A percentile compares a stretch with the other conserved stretches of the same genome.
Evolutionary conservation across 2,113 vertebrate species (phyloP).

Genomic region (Brachyhypopomus gauderio): DNA sequence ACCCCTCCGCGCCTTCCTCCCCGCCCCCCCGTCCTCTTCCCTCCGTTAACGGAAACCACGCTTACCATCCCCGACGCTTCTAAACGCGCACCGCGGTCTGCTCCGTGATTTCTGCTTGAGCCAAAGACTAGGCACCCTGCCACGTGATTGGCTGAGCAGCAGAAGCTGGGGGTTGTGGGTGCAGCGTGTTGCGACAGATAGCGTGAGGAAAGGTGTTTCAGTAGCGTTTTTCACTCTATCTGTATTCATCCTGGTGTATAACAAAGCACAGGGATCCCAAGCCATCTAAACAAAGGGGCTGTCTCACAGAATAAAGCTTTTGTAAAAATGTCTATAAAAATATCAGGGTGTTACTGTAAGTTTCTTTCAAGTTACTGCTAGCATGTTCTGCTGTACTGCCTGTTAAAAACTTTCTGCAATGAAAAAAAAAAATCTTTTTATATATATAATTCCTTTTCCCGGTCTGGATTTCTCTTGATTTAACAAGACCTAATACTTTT

Average conservation of each 20-base stretch:
- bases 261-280: not conserved
- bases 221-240: not conserved
- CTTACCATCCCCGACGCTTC: not conserved
- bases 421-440: not conserved
- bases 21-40: not conserved
- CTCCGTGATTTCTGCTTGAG: too few relatives aligned
- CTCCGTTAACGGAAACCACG: not conserved
- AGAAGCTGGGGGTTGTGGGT: too few relatives aligned
- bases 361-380: not conserved
- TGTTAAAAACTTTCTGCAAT: not conserved
- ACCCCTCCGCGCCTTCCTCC: conserved; percentile 16
- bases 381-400: not conserved
- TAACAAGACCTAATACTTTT: not conserved
- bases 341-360: not conserved
- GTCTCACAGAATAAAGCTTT: not conserved
- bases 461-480: not conserved
- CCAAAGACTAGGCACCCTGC: too few relatives aligned
- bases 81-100: not conserved
- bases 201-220: too few relatives aligned
- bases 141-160: too few relatives aligned
- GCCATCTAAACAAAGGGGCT: not conserved
- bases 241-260: not conserved
- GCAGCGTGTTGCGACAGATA: too few relatives aligned
- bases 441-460: not conserved
- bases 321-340: too few relatives aligned